A percentile compares a stretch with the other conserved stretches of the same genome.
phyloP scores from a whole-genome alignment of 2,797 vertebrate species.

The Alectoris magna region DNA sequence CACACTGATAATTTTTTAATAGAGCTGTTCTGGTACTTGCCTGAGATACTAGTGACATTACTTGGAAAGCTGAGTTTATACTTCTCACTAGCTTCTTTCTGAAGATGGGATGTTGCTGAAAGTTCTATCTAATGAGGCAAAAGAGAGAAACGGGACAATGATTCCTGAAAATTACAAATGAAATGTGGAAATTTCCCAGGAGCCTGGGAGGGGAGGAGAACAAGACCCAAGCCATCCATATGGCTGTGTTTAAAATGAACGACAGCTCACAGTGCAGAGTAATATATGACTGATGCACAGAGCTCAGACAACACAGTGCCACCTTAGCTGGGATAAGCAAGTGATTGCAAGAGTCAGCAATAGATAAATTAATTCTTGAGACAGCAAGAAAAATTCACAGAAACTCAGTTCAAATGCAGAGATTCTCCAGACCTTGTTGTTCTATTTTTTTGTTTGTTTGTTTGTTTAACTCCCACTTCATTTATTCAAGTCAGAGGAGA shows the following conservation, averaged over 20 bases:
- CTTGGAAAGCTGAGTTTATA: not conserved
- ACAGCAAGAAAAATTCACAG: not conserved
- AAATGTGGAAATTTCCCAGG: not conserved
- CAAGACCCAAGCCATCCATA: not conserved
- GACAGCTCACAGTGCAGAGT: not conserved
- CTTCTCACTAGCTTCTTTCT: not conserved
- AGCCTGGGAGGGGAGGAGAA: not conserved
- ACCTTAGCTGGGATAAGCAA: constrained; percentile 4
- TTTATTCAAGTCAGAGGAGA: constrained; percentile 41
- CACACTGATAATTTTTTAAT: not conserved
- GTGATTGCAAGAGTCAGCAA: constrained; percentile 20
- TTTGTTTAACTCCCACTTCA: constrained; percentile 53
- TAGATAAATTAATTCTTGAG: constrained; percentile 9
- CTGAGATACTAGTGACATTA: not conserved
- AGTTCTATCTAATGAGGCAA: not conserved
- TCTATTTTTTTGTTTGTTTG: constrained; percentile 43
- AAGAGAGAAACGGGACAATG: not conserved
- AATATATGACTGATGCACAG: not conserved
- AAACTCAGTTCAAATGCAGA: constrained; percentile 2
- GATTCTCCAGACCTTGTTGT: constrained; percentile 36
- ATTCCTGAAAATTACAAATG: not conserved
- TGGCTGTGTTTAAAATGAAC: not conserved
- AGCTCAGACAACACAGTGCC: not conserved
- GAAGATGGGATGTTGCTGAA: not conserved
- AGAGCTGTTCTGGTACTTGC: not conserved